Conservation (phyloP, 2,888 invertebrate genomes). For the Synergus itoensis region DNA sequence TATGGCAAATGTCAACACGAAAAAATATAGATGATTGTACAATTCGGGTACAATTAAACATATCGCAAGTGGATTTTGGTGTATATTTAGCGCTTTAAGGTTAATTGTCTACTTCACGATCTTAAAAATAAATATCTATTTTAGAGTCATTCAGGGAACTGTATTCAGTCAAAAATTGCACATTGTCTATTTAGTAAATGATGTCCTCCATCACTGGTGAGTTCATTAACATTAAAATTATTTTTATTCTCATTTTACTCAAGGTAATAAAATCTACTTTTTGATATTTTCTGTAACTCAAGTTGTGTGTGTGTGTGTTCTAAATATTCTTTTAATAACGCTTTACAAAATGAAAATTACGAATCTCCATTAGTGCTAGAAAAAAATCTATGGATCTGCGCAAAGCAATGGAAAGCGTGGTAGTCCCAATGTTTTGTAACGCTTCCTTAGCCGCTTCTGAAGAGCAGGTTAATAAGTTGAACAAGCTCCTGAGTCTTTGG, state of each 20-base stretch:
- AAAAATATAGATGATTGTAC: no score
- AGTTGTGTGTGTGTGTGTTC: conserved; percentile 21
- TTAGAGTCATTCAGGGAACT: conserved; percentile 83
- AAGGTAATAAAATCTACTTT: conserved; percentile 37
- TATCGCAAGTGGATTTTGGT: no score
- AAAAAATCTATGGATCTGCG: conserved; percentile 97
- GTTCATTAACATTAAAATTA: conserved; percentile 69
- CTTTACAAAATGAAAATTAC: conserved; percentile 42
- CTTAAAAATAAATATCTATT: conserved; percentile 62
- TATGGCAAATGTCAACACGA: no score
- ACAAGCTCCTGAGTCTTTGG: conserved; percentile 96
- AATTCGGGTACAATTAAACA: no score
- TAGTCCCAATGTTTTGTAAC: conserved; percentile 99
- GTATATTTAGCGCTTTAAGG: no score
- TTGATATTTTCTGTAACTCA: conserved; percentile 27
- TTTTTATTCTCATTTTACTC: background rate
- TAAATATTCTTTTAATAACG: conserved; percentile 8
- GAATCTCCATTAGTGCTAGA: conserved; percentile 85
- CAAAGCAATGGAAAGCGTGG: conserved; percentile 95
- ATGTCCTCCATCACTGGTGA: conserved; percentile 98
- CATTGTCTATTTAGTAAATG: conserved; percentile 98
- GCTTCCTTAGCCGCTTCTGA: conserved; percentile 89
- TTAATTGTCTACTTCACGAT: no score
- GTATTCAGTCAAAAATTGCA: conserved; percentile 96
- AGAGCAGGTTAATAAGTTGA: conserved; percentile 93